Conservation (phyloP, 1,140 invertebrate genomes). For the Melanaphis sacchari region DNA sequence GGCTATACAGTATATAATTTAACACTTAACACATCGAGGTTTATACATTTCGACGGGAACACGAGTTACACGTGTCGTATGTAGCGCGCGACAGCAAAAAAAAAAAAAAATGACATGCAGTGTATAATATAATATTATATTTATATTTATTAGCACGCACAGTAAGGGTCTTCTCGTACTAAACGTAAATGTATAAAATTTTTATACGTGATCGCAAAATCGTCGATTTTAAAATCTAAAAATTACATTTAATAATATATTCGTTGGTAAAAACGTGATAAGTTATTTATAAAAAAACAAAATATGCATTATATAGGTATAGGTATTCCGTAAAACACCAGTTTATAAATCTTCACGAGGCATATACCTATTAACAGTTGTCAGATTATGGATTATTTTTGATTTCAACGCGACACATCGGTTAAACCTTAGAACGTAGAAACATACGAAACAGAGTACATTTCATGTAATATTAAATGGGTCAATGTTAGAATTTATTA, state of each 20-base stretch:
- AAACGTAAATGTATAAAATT: neutral
- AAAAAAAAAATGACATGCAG: neutral
- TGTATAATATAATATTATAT: neutral
- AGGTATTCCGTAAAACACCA: neutral
- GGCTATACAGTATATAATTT: too few relatives aligned
- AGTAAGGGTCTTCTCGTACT: neutral
- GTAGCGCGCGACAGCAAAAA: neutral
- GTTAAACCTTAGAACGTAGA: neutral
- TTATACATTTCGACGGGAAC: neutral
- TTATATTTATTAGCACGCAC: neutral
- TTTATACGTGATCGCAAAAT: neutral
- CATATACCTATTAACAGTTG: neutral
- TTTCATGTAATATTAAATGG: neutral
- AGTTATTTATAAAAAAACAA: neutral
- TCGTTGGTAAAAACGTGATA: neutral
- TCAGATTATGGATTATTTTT: conserved; percentile 4
- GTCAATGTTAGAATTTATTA: conserved; percentile 5
- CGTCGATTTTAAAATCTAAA: neutral
- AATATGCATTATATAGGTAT: too few relatives aligned
- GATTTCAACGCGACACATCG: neutral
- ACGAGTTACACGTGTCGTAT: neutral
- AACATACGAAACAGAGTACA: neutral
- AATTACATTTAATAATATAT: neutral
- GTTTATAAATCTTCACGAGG: neutral
- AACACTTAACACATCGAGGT: neutral